Evolutionary conservation across 2,888 invertebrate species (phyloP).

Genomic region (Cylindroiulus punctatus): DNA sequence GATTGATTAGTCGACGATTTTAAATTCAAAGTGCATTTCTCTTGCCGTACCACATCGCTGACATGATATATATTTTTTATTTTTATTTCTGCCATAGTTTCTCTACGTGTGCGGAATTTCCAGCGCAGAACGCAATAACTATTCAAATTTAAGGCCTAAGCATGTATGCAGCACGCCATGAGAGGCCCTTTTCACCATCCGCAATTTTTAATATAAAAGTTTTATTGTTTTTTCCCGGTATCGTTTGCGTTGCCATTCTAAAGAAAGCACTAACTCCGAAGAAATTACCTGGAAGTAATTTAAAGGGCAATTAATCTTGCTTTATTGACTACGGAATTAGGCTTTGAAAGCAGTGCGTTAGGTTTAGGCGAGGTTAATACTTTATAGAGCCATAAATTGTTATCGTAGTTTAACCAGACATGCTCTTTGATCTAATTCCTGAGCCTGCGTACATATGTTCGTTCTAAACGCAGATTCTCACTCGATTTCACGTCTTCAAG

Average conservation of each 20-base stretch:
- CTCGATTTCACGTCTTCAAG: neutral
- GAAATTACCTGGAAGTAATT: conserved; percentile 27
- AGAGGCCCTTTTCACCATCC: neutral
- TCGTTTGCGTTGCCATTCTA: neutral
- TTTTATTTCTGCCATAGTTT: conserved; percentile 7
- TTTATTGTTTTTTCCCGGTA: neutral
- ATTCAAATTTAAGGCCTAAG: neutral
- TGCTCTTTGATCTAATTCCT: conserved; percentile 19
- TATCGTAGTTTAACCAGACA: conserved; percentile 27
- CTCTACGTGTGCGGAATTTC: conserved; percentile 1
- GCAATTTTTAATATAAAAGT: neutral
- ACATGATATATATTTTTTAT: neutral
- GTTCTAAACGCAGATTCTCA: neutral
- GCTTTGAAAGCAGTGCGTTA: conserved; percentile 17
- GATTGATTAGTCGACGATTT: neutral
- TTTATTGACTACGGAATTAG: conserved; percentile 26
- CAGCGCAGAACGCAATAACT: neutral
- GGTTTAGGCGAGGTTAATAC: conserved; percentile 7
- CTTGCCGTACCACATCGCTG: neutral
- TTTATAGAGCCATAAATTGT: conserved; percentile 10
- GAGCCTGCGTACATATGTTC: neutral
- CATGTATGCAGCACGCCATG: neutral
- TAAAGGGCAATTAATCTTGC: conserved; percentile 32
- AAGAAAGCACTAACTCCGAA: neutral
- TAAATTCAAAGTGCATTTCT: neutral